Base-by-base conservation (phyloP, 2,888 invertebrate species). In the Dynastes hyllus region DNA sequence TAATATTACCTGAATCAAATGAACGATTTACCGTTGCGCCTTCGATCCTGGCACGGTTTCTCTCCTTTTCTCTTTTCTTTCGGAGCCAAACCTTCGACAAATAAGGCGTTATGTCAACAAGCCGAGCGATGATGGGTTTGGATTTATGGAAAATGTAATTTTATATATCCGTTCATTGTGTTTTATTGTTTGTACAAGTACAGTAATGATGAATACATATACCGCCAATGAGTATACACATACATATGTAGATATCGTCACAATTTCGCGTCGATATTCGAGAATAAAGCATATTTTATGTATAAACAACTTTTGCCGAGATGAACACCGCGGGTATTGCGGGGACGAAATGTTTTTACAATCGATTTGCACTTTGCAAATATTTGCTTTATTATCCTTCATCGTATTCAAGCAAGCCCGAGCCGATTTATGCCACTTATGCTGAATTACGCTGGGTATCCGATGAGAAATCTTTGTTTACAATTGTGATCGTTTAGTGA, bases 161-260 rank as follows among this genome's bases (percentile, higher is more conserved):
- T 75, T 75, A 75, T 75, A 75, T 75, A 75, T 75, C 73, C 73
- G 73, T 50, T 75, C 73, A 61, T 75, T 75, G 73, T 75, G 73
- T 75, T 75, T 75, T 16, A 29, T 75, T 75, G 45, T 75, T 75
- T 75, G 61, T 61, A 75, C 55, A 71, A 58, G 9, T 71, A 66
- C 66, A 45, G 29, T 51, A 32, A 13, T 51, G 27, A 69, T 69
- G 69, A 69, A 29, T 69, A 51, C 51, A 69, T 16, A 58, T 58
- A 58, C n/a, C 22, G 29, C 50, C 27, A 32, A 51, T 69, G 27
- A 16, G 22, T 61, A 45, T 45, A 8, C 8, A 11, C 40, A 45
- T 45, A 11, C 11, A 11, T 45, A 8, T 45, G 45, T 45, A 45
- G 45, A 45, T 45, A 45, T 61, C 61, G 73, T 75, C 73, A 73